phyloP scores from a whole-genome alignment of 2,113 vertebrate genomes.

The Progne subis region DNA sequence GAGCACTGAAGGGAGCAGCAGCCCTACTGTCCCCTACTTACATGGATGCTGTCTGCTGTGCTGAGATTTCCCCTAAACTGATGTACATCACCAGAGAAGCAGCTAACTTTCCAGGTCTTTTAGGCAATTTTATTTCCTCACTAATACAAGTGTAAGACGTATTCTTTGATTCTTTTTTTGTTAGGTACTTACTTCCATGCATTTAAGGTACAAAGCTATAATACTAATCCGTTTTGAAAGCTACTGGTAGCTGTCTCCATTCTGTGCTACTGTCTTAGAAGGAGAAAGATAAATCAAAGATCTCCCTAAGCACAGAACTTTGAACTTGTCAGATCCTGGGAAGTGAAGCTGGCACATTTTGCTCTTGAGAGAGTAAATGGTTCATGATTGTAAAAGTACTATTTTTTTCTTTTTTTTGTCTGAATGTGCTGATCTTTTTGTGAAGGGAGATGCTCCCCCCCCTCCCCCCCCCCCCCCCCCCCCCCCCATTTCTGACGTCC shows the following conservation, averaged over 20 bases:
- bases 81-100: rapidly evolving
- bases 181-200: background rate
- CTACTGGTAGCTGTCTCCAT: background rate
- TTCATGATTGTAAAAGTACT: background rate
- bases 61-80: background rate
- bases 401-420: background rate
- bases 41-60: background rate
- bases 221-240: background rate
- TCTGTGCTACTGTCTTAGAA: background rate
- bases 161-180: background rate
- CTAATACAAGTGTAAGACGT: background rate
- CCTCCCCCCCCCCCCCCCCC: too few species aligned
- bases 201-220: background rate
- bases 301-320: slow-evolving; percentile 14
- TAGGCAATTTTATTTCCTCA: background rate
- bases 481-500: too few species aligned
- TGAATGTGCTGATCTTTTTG: background rate
- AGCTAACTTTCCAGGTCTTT: background rate
- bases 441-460: background rate
- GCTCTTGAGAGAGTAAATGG: background rate
- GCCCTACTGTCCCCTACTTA: background rate
- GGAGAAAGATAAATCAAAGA: slow-evolving; percentile 7
- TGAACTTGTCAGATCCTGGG: slow-evolving; percentile 23
- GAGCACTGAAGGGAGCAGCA: background rate
- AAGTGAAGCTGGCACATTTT: background rate